A percentile compares a stretch with the other conserved stretches of the same genome.
These are phyloP conservation scores for Drymodes brunneopygia DNA, from an alignment of 2,113 vertebrate genomes.

Conservation along the genomic window DNA sequence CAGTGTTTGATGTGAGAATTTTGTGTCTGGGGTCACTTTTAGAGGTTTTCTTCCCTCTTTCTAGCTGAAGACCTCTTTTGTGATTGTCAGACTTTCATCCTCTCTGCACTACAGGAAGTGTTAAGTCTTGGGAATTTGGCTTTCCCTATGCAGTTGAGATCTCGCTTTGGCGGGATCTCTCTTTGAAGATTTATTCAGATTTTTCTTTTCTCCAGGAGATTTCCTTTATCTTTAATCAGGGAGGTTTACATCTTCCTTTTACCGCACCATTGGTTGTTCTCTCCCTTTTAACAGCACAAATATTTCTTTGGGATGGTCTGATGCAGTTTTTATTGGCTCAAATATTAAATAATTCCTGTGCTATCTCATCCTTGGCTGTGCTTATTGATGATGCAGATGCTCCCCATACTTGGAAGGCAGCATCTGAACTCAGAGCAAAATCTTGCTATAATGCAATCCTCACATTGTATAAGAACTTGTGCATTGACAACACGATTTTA, in stretches of 20 bases:
- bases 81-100: background rate
- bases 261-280: background rate
- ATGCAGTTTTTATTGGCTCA: constrained; percentile 38
- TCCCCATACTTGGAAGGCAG: background rate
- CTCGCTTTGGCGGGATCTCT: background rate
- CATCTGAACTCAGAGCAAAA: constrained; percentile 6
- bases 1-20: background rate
- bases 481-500: background rate
- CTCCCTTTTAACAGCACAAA: background rate
- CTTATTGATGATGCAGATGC: background rate
- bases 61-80: background rate
- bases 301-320: constrained; percentile 4
- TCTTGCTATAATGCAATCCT: background rate
- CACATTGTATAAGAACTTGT: background rate
- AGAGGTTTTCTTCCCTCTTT: background rate
- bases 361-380: constrained; percentile 30
- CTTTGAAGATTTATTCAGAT: background rate
- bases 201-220: background rate
- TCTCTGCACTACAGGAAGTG: background rate
- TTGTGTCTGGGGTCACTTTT: background rate
- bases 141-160: background rate
- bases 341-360: constrained; percentile 19
- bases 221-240: background rate
- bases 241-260: background rate
- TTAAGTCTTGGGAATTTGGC: background rate